Conservation (phyloP, 2,888 invertebrate species). For the Hyalella azteca region DNA sequence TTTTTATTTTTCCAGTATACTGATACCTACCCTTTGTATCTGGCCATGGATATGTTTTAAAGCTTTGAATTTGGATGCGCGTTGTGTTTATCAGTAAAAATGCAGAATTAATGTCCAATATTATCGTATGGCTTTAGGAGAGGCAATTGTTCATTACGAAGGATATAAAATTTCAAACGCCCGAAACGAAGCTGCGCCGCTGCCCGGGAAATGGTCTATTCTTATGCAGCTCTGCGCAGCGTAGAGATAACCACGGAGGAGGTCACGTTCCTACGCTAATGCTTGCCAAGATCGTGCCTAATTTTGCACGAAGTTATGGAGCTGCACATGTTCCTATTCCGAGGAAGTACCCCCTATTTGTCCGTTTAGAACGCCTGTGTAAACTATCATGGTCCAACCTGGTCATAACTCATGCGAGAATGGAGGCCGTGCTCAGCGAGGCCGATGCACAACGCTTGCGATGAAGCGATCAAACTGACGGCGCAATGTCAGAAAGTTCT, state of each 20-base stretch:
- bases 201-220: neutral
- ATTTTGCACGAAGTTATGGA: neutral
- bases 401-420: constrained; percentile 25
- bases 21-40: too few species aligned
- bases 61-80: too few species aligned
- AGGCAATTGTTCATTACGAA: too few species aligned
- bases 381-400: neutral
- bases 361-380: constrained; percentile 28
- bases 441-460: neutral
- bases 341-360: constrained; percentile 32
- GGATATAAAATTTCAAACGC: too few species aligned
- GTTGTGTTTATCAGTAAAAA: too few species aligned
- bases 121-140: too few species aligned
- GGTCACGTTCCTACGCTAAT: constrained; percentile 22
- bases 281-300: constrained; percentile 15
- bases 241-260: neutral
- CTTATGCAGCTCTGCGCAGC: constrained; percentile 19
- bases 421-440: neutral
- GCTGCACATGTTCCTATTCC: constrained; percentile 29
- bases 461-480: neutral
- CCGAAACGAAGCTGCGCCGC: too few species aligned
- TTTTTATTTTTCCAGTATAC: too few species aligned
- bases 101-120: too few species aligned
- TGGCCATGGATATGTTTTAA: too few species aligned
- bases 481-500: neutral